Base-by-base conservation (phyloP, 2,797 vertebrate genomes). In the Aratinga solstitialis region DNA sequence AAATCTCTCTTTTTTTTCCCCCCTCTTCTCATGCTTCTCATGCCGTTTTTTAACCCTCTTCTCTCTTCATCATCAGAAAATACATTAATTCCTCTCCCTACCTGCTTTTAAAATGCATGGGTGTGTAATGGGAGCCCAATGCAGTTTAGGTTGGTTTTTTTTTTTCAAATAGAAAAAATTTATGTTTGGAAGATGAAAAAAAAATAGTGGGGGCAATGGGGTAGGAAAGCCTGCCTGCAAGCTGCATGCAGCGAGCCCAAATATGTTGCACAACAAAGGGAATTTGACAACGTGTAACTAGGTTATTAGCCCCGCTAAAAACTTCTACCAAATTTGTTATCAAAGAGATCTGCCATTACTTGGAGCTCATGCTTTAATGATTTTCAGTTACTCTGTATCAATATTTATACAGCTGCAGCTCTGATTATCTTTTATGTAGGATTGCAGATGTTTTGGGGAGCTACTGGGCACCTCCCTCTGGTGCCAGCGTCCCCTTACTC, bases 131-230 rank as follows among this genome's bases (percentile, higher is more conserved):
- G n/a, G 15, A 26, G 13, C 47, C 30, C 17, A 8, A 2, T 6
- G 3, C 7, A 36, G 29, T 8, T 72, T 17, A 18, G 19, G 42
- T 7, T 47, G 22, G 0, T 2, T 9, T 0, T 48, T 13, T 13
- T 34, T 71, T 61, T 36, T 6, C 40, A 42, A 24, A 84, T 32
- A 4, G 18, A 36, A 69, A 8, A 9, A 20, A 36, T 18, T 18
- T 40, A 3, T 7, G 10, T 10, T 26, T 50, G 16, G 34, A 72
- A 91, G 78, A 40, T 30, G 3, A 38, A 59, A 78, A 3, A 0
- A 19, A 38, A 7, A 21, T 12, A 42, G 42, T 7, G 11, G 34
- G 56, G 23, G 34, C 23, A n/a, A 14, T 8, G 30, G 13, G 51
- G 40, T 1, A 7, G 59, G 54, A 26, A 68, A 82, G 29, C 32